Evolutionary conservation across 2,113 vertebrate species (phyloP), one percentile per base, ranked within the genome.

Genomic region (Ceuthmochares aereus): DNA sequence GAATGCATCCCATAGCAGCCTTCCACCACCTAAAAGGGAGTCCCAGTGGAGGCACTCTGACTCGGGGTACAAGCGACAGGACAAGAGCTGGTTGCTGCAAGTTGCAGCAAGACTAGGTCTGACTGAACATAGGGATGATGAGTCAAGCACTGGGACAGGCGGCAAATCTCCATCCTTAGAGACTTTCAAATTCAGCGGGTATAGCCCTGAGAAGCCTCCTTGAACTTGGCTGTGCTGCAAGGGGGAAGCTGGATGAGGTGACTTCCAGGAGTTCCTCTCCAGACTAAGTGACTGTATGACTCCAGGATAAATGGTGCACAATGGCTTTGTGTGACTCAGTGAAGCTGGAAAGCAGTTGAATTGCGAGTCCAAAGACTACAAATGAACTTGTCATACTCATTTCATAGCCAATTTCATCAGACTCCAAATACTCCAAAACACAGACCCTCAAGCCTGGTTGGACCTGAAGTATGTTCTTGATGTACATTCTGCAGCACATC

Each of bases 61-160:
- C 62, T 42, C 7, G 3, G 34, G 43, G 19, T 34, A 76, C 29
- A 60, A 64, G 10, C 21, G 55, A 68, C 9, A 73, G 55, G 55
- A 69, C 10, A 74, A 73, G 72, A 77, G 9, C 25, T 16, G 15
- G 58, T 2, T 3, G 49, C 5, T 19, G 26, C 12, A 89, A 67
- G 23, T 14, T 56, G 22, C 45, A 79, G 42, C 26, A 70, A 49
- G 25, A 42, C 32, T 47, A 63, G 4, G 3, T 42, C 54, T 54
- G 42, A 49, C 27, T 17, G 36, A 90, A 34, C 9, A 20, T 3
- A 12, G 16, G 43, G 37, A 32, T 0, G 1, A 20, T 1, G 2
- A 91, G 10, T 29, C 19, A 21, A 54, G 17, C 17, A 58, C 1
- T 37, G 20, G 10, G 30, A 62, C 30, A 56, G 51, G 30, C 36